phyloP scores from a whole-genome alignment of 2,888 invertebrate species.

The Drosophila mulleri region DNA sequence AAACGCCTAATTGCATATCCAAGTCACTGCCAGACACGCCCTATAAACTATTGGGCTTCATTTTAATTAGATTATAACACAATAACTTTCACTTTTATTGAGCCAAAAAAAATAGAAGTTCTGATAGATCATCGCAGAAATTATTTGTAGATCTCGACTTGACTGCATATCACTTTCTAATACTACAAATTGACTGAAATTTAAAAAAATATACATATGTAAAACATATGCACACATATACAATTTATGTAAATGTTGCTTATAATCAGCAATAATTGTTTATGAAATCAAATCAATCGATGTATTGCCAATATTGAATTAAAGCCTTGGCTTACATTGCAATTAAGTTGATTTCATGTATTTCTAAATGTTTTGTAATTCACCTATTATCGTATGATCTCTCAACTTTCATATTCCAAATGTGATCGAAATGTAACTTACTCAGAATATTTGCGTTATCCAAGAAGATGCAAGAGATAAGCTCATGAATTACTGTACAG shows the following conservation, averaged over 20 bases:
- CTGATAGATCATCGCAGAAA: background rate
- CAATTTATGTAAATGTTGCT: background rate
- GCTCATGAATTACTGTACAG: background rate
- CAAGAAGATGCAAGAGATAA: constrained; percentile 2
- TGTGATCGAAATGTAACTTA: background rate
- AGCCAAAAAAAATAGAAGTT: background rate
- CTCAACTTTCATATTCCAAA: background rate
- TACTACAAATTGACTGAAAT: background rate
- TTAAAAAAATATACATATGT: background rate
- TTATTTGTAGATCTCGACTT: background rate
- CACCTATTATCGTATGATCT: background rate
- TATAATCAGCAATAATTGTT: background rate
- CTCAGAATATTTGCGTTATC: constrained; percentile 12
- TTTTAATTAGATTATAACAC: background rate
- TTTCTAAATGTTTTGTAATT: background rate
- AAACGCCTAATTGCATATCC: background rate
- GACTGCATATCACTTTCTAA: background rate
- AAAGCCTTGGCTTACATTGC: background rate
- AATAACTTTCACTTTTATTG: constrained; percentile 4
- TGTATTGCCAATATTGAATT: background rate
- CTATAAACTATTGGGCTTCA: background rate
- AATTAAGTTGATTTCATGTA: background rate
- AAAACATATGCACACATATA: background rate
- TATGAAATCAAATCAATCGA: background rate
- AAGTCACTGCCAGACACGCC: constrained; percentile 8